phyloP scores from a whole-genome alignment of 2,113 vertebrate species.

The Pristiophorus japonicus region DNA sequence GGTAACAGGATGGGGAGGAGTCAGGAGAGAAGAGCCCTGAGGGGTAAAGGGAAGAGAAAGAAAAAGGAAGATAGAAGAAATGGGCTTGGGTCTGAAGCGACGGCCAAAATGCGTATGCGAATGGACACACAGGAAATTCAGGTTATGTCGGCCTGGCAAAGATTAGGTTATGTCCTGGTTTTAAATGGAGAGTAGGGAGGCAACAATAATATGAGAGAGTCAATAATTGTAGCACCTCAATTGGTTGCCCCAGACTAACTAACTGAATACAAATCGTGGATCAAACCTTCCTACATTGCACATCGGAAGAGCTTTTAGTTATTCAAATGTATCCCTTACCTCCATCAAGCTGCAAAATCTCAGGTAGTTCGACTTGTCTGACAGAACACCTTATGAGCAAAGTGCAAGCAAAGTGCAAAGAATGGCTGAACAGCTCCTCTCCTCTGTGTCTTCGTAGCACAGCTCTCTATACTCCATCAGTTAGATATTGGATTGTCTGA shows the following conservation, averaged over 20 bases:
- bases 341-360: background rate
- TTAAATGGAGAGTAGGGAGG: too few relatives aligned
- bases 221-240: background rate
- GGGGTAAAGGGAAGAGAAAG: background rate
- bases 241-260: background rate
- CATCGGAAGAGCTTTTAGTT: background rate
- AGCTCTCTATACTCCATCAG: background rate
- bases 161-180: background rate
- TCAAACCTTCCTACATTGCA: background rate
- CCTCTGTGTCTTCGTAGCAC: background rate
- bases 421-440: background rate
- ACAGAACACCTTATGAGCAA: background rate
- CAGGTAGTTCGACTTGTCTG: background rate
- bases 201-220: background rate
- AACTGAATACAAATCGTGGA: background rate
- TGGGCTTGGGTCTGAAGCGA: background rate
- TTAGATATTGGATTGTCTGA: conserved; percentile 21
- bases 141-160: background rate
- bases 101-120: background rate
- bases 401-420: background rate
- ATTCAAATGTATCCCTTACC: background rate
- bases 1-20: background rate
- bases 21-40: background rate
- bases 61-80: background rate
- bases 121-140: background rate